Conservation (phyloP, 1,140 invertebrate genomes). For the Phortica variegata region DNA sequence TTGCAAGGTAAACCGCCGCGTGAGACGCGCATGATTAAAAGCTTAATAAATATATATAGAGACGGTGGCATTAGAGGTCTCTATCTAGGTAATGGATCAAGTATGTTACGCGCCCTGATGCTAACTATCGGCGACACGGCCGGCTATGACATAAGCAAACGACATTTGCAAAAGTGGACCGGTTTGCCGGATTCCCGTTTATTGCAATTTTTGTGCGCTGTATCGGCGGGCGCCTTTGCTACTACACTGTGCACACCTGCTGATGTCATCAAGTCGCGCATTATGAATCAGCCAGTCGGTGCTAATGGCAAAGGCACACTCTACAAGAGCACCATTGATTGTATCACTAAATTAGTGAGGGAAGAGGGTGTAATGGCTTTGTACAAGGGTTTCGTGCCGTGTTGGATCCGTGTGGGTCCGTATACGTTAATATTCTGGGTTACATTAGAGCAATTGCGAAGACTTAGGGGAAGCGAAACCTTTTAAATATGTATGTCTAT, state of each 20-base stretch:
- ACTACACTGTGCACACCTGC: conserved; percentile 13
- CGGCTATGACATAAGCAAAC: too few species aligned
- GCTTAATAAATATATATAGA: too few species aligned
- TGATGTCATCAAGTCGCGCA: conserved; percentile 25
- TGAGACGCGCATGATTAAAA: not conserved
- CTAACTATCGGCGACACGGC: too few species aligned
- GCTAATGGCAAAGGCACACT: conserved; percentile 9
- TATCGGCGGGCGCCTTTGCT: too few species aligned
- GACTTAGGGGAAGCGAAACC: conserved; percentile 5
- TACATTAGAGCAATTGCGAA: conserved; percentile 19
- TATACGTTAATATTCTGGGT: conserved; percentile 23
- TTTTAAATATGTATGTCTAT: conserved; percentile 11
- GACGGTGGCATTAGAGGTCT: too few species aligned
- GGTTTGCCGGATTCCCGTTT: too few species aligned
- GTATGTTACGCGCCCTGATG: too few species aligned
- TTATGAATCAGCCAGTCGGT: conserved; percentile 26
- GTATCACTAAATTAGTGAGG: conserved; percentile 10
- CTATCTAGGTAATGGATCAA: too few species aligned
- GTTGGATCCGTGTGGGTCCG: conserved; percentile 21
- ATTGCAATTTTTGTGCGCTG: too few species aligned
- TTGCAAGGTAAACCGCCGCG: conserved; percentile 13
- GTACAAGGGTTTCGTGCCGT: conserved; percentile 24
- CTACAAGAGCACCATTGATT: conserved; percentile 20
- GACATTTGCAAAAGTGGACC: too few species aligned
- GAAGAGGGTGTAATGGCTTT: conserved; percentile 18